A percentile compares a stretch with the other conserved stretches of the same genome.
These are phyloP conservation scores for Telmatochromis sp. DNA, from an alignment of 2,113 vertebrate species.

Conservation along the genomic window DNA sequence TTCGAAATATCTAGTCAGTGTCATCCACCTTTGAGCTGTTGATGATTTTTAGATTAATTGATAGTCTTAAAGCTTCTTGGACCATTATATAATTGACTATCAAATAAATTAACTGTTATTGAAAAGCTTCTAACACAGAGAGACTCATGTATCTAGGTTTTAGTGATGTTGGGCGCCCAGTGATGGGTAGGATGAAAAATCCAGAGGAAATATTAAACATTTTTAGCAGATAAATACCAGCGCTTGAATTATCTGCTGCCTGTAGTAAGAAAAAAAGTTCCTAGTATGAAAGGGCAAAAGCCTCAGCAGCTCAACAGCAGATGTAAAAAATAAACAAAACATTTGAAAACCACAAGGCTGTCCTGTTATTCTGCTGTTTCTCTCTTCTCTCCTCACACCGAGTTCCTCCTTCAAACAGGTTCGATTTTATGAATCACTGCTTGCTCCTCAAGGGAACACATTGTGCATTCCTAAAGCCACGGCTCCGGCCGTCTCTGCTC, in stretches of 20 bases:
- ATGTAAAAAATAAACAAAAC: background rate
- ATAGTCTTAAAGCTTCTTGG: background rate
- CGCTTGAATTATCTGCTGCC: background rate
- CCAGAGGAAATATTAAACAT: background rate
- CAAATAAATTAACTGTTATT: background rate
- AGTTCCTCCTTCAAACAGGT: conserved; percentile 57
- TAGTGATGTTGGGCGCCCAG: background rate
- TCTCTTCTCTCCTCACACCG: conserved; percentile 36
- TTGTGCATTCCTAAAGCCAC: conserved; percentile 50
- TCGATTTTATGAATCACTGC: conserved; percentile 65
- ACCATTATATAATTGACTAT: background rate
- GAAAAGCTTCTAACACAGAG: background rate
- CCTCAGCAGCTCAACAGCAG: background rate
- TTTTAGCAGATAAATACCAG: background rate
- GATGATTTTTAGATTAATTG: background rate
- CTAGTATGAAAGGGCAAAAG: background rate
- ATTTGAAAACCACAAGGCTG: conserved; percentile 1
- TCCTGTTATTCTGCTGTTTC: conserved; percentile 11
- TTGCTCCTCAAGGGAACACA: conserved; percentile 49
- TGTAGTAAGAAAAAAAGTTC: background rate
- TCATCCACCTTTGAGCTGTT: background rate
- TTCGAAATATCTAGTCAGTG: background rate
- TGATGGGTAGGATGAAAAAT: background rate
- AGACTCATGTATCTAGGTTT: background rate
- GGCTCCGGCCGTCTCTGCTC: conserved; percentile 42